Evolutionary conservation across 2,113 vertebrate species (phyloP).

Genomic region (Nestor notabilis): DNA sequence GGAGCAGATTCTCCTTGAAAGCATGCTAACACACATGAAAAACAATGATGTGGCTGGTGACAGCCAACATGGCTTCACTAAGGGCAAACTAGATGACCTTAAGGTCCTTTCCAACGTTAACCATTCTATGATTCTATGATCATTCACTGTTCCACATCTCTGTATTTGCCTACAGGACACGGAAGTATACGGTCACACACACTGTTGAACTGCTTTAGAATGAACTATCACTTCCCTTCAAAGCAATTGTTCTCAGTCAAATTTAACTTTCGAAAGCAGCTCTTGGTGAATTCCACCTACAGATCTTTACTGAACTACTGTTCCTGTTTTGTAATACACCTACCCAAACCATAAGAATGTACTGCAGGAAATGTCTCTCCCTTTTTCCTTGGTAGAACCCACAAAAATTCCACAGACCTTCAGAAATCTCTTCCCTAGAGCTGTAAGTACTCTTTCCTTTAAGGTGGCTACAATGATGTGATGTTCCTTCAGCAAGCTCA

Average conservation of each 20-base stretch:
- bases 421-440: background rate
- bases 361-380: background rate
- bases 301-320: background rate
- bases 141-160: background rate
- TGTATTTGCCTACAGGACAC: background rate
- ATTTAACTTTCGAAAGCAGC: background rate
- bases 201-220: background rate
- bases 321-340: background rate
- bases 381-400: background rate
- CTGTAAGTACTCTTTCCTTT: background rate
- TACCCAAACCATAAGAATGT: background rate
- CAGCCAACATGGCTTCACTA: background rate
- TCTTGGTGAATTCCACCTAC: background rate
- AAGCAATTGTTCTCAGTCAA: background rate
- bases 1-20: background rate
- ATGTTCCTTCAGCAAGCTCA: background rate
- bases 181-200: slow-evolving; percentile 6
- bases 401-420: background rate
- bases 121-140: background rate
- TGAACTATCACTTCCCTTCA: background rate
- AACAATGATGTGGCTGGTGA: background rate
- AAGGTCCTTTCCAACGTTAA: background rate
- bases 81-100: background rate
- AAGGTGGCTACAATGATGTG: background rate
- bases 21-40: background rate